Percentiles rank a stretch among this genome's conserved stretches.
These are phyloP conservation scores for Tigriopus japonicus DNA, from an alignment of 1,140 invertebrate genomes.

Conservation along the genomic window DNA sequence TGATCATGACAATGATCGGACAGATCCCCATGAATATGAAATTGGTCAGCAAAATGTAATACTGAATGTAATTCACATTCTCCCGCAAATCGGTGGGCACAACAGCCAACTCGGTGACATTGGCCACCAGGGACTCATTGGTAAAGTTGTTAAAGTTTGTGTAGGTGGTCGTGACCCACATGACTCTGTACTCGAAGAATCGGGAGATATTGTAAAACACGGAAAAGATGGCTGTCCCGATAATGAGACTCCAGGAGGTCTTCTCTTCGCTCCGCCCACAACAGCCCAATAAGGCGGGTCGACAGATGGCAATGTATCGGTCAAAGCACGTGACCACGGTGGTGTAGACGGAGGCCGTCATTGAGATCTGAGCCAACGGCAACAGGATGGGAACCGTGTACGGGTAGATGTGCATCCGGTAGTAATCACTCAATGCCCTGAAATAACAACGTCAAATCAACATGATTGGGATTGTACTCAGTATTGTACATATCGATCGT, in stretches of 20 bases:
- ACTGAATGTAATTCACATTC: conserved; percentile 1
- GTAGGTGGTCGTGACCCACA: background rate
- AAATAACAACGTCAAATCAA: background rate
- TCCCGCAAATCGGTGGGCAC: background rate
- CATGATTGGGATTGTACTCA: background rate
- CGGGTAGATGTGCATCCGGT: background rate
- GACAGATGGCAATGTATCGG: background rate
- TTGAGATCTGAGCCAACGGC: background rate
- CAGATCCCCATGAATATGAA: background rate
- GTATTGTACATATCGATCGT: too few species aligned
- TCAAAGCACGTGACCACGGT: conserved; percentile 3
- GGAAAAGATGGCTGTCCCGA: background rate
- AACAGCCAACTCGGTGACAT: background rate
- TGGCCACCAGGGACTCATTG: background rate
- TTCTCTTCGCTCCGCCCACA: background rate
- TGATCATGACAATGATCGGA: conserved; percentile 2
- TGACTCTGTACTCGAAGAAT: background rate
- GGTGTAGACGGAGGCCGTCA: conserved; percentile 3
- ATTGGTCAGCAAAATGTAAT: background rate
- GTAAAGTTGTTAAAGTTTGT: background rate
- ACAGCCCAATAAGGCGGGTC: background rate
- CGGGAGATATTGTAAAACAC: background rate
- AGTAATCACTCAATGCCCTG: background rate
- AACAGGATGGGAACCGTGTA: background rate
- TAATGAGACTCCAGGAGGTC: background rate